phyloP scores from a whole-genome alignment of 1,140 invertebrate genomes.

The Pentalonia nigronervosa region DNA sequence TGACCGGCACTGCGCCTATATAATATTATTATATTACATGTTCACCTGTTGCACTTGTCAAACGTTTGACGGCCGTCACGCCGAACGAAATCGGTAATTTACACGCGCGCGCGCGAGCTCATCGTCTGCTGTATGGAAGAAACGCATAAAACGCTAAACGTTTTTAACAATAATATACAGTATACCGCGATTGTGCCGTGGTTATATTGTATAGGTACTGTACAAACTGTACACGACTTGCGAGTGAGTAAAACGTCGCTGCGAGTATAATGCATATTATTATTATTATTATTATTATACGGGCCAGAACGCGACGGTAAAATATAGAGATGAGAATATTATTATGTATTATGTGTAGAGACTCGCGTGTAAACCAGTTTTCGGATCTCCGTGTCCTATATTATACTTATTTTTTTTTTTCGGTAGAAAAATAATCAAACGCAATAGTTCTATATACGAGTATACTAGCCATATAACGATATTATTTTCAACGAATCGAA shows the following conservation, averaged over 20 bases:
- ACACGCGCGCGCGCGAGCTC: neutral
- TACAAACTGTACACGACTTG: neutral
- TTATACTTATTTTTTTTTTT: conserved; percentile 5
- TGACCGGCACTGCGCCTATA: neutral
- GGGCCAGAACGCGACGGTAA: neutral
- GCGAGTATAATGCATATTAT: neutral
- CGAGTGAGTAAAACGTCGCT: neutral
- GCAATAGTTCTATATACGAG: neutral
- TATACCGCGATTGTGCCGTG: neutral
- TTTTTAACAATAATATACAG: neutral
- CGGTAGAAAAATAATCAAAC: neutral
- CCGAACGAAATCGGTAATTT: conserved; percentile 16
- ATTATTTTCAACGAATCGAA: neutral
- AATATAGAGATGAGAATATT: neutral
- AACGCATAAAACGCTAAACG: neutral
- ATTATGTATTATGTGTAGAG: neutral
- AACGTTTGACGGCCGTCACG: neutral
- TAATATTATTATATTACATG: neutral
- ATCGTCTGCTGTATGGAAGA: neutral
- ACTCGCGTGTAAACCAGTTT: neutral
- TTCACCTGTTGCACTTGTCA: neutral
- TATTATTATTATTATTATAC: neutral
- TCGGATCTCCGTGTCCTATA: neutral
- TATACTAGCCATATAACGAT: neutral
- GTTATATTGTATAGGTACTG: neutral